phyloP scores from a whole-genome alignment of 2,888 invertebrate genomes.

The Pherbina coryleti region DNA sequence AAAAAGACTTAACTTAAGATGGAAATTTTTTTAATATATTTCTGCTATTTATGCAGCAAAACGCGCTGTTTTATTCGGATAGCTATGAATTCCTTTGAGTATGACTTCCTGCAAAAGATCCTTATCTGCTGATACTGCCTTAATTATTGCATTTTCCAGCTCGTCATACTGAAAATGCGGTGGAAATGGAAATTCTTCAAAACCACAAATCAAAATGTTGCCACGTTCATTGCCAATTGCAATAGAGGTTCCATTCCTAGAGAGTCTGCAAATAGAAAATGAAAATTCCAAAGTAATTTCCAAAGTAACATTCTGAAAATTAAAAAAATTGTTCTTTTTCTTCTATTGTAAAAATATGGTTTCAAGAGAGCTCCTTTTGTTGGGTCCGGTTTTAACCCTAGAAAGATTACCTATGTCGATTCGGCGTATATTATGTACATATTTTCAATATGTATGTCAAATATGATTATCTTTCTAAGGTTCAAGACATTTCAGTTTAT shows the following conservation, averaged over 20 bases:
- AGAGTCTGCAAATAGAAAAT: slow-evolving; percentile 70
- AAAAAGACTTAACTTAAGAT: not conserved
- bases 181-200: slow-evolving; percentile 82
- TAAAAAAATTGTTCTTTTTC: too few relatives aligned
- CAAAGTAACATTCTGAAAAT: not conserved
- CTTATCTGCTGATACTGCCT: slow-evolving; percentile 76
- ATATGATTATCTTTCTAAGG: too few relatives aligned
- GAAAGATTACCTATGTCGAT: too few relatives aligned
- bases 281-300: too few relatives aligned
- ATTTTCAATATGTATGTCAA: too few relatives aligned
- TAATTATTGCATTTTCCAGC: slow-evolving; percentile 76
- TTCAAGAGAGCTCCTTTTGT: too few relatives aligned
- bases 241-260: slow-evolving; percentile 76
- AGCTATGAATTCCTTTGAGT: slow-evolving; percentile 70
- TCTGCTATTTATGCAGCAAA: not conserved
- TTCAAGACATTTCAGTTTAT: too few relatives aligned
- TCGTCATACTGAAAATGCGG: slow-evolving; percentile 78
- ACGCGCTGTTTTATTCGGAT: slow-evolving; percentile 48
- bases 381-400: too few relatives aligned
- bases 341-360: too few relatives aligned
- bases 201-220: slow-evolving; percentile 75
- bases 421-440: too few relatives aligned
- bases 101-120: slow-evolving; percentile 75
- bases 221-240: slow-evolving; percentile 80
- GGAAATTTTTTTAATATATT: not conserved